These are phyloP conservation scores for Leptodactylus fallax DNA, from an alignment of 2,797 vertebrate species.

Conservation along the genomic window DNA sequence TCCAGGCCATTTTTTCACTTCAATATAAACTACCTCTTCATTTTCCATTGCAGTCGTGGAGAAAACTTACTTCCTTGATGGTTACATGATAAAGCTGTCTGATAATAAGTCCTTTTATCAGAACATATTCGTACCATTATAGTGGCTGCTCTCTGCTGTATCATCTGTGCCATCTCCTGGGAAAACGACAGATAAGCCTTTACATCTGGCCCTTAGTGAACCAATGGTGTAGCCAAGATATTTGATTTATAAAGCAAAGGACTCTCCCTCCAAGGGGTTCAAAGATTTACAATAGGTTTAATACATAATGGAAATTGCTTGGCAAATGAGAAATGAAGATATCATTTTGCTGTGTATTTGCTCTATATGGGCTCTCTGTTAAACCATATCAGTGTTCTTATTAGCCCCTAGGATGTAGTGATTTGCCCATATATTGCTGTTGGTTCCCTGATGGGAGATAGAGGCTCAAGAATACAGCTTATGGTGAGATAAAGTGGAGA, in stretches of 20 bases:
- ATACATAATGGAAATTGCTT: background rate
- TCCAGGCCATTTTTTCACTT: too few relatives aligned
- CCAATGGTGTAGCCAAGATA: background rate
- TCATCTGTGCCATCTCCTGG: background rate
- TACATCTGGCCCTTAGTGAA: background rate
- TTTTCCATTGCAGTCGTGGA: background rate
- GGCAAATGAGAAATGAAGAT: background rate
- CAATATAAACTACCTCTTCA: too few relatives aligned
- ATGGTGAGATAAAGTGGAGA: background rate
- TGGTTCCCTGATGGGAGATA: conserved; percentile 21
- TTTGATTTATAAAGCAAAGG: background rate
- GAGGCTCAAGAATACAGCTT: background rate
- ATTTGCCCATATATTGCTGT: conserved; percentile 8
- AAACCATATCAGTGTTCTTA: background rate
- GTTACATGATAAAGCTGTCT: background rate
- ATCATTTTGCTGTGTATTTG: background rate
- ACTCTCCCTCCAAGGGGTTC: too few relatives aligned
- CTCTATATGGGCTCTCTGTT: background rate
- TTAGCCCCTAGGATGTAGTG: conserved; percentile 2
- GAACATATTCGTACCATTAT: background rate
- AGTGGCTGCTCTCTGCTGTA: background rate
- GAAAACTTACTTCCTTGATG: background rate
- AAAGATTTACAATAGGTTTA: background rate
- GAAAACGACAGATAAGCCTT: background rate
- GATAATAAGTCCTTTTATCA: background rate